These are phyloP conservation scores for Odontothrips loti DNA, from an alignment of 2,888 invertebrate genomes.

Conservation along the genomic window DNA sequence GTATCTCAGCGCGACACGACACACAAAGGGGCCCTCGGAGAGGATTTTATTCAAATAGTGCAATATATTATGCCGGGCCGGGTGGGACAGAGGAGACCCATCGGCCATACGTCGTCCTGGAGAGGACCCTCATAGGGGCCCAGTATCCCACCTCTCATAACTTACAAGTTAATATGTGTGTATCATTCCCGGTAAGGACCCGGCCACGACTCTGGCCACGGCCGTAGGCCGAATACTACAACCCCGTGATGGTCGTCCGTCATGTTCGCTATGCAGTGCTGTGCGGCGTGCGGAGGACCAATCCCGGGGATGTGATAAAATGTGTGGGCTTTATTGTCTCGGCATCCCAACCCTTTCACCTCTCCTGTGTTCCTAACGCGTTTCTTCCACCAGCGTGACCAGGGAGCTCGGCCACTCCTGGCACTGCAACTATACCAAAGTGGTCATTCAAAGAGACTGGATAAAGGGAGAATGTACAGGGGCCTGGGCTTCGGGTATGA, in stretches of 20 bases:
- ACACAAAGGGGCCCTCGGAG: neutral
- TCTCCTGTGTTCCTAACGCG: too few relatives aligned
- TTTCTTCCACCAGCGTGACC: too few relatives aligned
- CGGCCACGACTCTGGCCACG: neutral
- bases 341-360: neutral
- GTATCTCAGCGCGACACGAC: slow-evolving; percentile 1
- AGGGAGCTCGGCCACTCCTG: too few relatives aligned
- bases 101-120: neutral
- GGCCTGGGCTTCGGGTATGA: too few relatives aligned
- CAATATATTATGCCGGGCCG: slow-evolving; percentile 7
- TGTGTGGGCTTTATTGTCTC: neutral
- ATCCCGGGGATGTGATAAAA: neutral
- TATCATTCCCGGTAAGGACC: slow-evolving; percentile 16
- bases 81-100: neutral
- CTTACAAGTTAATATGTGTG: slow-evolving; percentile 26
- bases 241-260: neutral
- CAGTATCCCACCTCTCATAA: slow-evolving; percentile 16
- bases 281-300: neutral
- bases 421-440: too few relatives aligned
- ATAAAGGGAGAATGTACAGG: too few relatives aligned
- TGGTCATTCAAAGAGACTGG: too few relatives aligned
- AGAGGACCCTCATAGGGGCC: neutral
- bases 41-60: slow-evolving; percentile 27
- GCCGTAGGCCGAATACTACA: neutral
- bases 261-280: slow-evolving; percentile 5